Evolutionary conservation across 2,797 vertebrate species (phyloP).

Genomic region (Prunella strophiata): DNA sequence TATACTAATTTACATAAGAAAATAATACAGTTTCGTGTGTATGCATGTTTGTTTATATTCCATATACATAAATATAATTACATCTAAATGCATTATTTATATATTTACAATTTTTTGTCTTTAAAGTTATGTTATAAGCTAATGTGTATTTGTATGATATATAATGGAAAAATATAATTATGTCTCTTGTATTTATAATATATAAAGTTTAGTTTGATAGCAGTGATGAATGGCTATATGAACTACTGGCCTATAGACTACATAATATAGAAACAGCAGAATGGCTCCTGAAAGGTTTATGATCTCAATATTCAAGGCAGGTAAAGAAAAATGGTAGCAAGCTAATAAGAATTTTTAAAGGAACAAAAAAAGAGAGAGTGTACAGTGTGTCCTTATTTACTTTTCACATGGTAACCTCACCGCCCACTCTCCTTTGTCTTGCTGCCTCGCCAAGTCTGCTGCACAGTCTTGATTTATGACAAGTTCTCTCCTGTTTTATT

Average conservation of each 20-base stretch:
- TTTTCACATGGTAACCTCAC: conserved; percentile 20
- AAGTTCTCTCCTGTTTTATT: conserved; percentile 19
- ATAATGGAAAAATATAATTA: not conserved
- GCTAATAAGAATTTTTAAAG: not conserved
- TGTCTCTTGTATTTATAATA: not conserved
- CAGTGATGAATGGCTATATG: not conserved
- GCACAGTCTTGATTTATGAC: conserved; percentile 38
- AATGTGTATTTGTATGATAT: not conserved
- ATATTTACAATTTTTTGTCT: not conserved
- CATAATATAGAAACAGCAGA: not conserved
- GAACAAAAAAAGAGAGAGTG: not conserved
- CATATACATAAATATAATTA: not conserved
- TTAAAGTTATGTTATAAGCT: not conserved
- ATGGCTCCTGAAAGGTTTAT: not conserved
- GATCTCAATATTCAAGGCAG: not conserved
- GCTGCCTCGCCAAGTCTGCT: not conserved
- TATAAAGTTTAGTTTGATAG: not conserved
- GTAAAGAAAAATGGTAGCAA: not conserved
- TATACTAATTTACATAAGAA: not conserved
- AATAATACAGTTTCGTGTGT: not conserved
- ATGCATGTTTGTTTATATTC: not conserved
- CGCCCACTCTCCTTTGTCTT: not conserved
- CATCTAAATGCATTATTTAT: not conserved
- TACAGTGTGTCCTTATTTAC: conserved; percentile 15
- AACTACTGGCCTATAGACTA: not conserved